A percentile compares a stretch with the other conserved stretches of the same genome.
These are phyloP conservation scores for Yponomeuta sedellus DNA, from an alignment of 2,888 invertebrate species.

Conservation along the genomic window DNA sequence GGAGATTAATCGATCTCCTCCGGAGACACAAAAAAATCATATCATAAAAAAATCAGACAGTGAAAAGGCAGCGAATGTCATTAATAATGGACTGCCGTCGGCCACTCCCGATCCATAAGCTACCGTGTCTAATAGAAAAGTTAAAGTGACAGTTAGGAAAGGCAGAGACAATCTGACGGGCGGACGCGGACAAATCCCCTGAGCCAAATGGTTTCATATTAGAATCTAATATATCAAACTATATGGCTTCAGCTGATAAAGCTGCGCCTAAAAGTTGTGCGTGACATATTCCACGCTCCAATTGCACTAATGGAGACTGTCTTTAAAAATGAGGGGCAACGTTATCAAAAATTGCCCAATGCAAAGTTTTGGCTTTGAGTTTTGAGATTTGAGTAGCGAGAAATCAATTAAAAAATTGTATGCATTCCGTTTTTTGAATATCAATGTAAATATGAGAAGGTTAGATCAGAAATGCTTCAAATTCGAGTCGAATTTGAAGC, in stretches of 20 bases:
- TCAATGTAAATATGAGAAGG: too few relatives aligned
- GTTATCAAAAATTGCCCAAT: too few relatives aligned
- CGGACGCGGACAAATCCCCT: slow-evolving; percentile 34
- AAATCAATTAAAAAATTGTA: too few relatives aligned
- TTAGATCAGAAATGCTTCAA: too few relatives aligned
- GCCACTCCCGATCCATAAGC: not conserved
- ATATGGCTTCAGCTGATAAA: too few relatives aligned
- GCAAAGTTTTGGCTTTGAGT: too few relatives aligned
- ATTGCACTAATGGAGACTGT: not conserved
- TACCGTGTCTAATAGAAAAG: slow-evolving; percentile 5
- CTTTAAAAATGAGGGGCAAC: not conserved
- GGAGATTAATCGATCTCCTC: not conserved
- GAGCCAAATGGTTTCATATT: slow-evolving; percentile 36
- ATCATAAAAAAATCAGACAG: too few relatives aligned
- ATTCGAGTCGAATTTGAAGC: too few relatives aligned
- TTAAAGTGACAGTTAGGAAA: slow-evolving; percentile 22
- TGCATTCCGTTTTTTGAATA: too few relatives aligned
- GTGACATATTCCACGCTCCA: not conserved
- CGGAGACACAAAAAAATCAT: too few relatives aligned
- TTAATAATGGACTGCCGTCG: not conserved
- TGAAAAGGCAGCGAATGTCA: not conserved
- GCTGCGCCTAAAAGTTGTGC: slow-evolving; percentile 12
- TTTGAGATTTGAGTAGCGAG: too few relatives aligned
- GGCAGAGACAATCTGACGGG: slow-evolving; percentile 15
- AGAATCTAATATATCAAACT: too few relatives aligned